Evolutionary conservation across 2,113 vertebrate genomes (phyloP).

Genomic region (Microcebus murinus): DNA sequence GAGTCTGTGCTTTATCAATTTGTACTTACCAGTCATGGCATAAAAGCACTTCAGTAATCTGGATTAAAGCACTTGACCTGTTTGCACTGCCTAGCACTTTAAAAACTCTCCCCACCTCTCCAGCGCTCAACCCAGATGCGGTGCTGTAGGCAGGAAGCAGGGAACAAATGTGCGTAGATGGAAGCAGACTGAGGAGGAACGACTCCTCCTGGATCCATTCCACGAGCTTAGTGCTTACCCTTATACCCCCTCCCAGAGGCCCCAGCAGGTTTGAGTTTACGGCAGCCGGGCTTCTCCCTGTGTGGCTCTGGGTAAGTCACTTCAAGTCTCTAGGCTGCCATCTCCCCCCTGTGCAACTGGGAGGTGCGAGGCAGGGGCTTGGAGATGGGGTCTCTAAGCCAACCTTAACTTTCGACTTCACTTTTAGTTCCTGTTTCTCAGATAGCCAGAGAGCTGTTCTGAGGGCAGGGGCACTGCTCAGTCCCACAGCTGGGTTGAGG

Average conservation of each 20-base stretch:
- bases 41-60: neutral
- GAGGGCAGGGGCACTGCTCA: neutral
- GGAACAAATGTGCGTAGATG: fast-evolving
- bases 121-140: neutral
- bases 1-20: neutral
- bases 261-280: neutral
- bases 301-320: neutral
- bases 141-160: neutral
- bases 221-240: neutral
- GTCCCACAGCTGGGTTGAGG: neutral
- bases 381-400: neutral
- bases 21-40: neutral
- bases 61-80: neutral
- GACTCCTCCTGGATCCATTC: neutral
- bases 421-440: neutral
- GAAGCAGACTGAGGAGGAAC: neutral
- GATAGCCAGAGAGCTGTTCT: neutral
- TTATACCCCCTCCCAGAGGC: neutral
- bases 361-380: neutral
- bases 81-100: neutral
- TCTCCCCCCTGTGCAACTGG: neutral
- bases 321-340: neutral
- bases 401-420: too few relatives aligned
- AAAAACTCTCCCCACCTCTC: neutral
- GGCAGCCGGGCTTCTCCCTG: neutral